These are phyloP conservation scores for Leptobrachium leishanense DNA, from an alignment of 2,113 vertebrate species.

Conservation along the genomic window DNA sequence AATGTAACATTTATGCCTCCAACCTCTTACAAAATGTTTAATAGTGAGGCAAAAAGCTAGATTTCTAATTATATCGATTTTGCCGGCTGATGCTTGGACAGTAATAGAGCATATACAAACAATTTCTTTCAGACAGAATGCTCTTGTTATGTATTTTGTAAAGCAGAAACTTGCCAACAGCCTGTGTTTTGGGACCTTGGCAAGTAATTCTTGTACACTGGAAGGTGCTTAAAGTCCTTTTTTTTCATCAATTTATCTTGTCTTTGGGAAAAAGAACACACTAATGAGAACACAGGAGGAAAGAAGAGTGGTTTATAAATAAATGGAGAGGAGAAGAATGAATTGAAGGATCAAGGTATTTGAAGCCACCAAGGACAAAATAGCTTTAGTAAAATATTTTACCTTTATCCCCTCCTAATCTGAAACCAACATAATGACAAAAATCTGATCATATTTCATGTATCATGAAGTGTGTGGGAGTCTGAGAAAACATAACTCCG, in stretches of 20 bases:
- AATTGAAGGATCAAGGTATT: slow-evolving; percentile 10
- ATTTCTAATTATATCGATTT: background rate
- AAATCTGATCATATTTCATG: background rate
- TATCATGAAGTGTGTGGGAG: slow-evolving; percentile 13
- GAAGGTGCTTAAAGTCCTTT: background rate
- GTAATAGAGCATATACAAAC: background rate
- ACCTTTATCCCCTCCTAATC: background rate
- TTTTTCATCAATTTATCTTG: background rate
- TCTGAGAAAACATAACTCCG: background rate
- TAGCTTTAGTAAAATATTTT: background rate
- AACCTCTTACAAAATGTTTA: background rate
- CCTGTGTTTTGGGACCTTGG: background rate
- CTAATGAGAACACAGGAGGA: slow-evolving; percentile 21
- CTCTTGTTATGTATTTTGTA: background rate
- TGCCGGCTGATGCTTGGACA: background rate
- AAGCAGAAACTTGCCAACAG: background rate
- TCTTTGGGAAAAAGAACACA: slow-evolving; percentile 13
- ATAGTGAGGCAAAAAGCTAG: background rate
- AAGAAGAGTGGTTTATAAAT: background rate
- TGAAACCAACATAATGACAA: background rate
- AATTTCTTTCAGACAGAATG: background rate
- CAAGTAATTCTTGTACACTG: background rate
- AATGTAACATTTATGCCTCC: too few relatives aligned
- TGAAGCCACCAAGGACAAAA: slow-evolving; percentile 10
- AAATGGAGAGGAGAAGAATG: background rate